Evolutionary conservation across 2,113 vertebrate species (phyloP).

Genomic region (Solenodon paradoxus): DNA sequence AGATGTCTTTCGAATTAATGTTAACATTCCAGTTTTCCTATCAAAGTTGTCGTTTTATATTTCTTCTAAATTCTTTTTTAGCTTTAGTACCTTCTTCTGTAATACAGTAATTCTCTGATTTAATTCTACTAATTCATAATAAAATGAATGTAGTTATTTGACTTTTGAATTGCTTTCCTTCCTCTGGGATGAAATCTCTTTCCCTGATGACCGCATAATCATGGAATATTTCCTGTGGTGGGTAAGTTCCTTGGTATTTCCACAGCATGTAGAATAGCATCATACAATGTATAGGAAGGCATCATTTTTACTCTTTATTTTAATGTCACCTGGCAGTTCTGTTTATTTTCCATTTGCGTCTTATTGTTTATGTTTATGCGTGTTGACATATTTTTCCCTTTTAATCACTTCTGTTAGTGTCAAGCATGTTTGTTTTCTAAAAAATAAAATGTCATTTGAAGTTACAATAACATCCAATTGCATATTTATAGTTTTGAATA

Average conservation of each 20-base stretch:
- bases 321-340: constrained; percentile 45
- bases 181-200: constrained; percentile 81
- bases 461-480: constrained; percentile 59
- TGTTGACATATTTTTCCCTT: neutral
- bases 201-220: constrained; percentile 78
- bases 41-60: constrained; percentile 35
- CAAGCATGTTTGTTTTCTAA: constrained; percentile 35
- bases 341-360: constrained; percentile 38
- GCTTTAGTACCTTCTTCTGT: constrained; percentile 38
- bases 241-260: constrained; percentile 85
- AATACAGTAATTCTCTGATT: constrained; percentile 58
- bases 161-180: constrained; percentile 87
- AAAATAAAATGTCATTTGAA: constrained; percentile 59
- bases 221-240: constrained; percentile 82
- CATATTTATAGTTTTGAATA: constrained; percentile 60
- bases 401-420: constrained; percentile 40
- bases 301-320: constrained; percentile 57
- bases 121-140: constrained; percentile 79
- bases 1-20: constrained; percentile 29
- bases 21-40: constrained; percentile 21
- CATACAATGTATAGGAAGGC: constrained; percentile 17
- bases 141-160: constrained; percentile 86
- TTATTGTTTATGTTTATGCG: constrained; percentile 25
- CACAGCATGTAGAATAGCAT: constrained; percentile 78
- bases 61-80: constrained; percentile 13